Conservation (phyloP, 2,113 vertebrate genomes). For the Paradoxurus hermaphroditus region DNA sequence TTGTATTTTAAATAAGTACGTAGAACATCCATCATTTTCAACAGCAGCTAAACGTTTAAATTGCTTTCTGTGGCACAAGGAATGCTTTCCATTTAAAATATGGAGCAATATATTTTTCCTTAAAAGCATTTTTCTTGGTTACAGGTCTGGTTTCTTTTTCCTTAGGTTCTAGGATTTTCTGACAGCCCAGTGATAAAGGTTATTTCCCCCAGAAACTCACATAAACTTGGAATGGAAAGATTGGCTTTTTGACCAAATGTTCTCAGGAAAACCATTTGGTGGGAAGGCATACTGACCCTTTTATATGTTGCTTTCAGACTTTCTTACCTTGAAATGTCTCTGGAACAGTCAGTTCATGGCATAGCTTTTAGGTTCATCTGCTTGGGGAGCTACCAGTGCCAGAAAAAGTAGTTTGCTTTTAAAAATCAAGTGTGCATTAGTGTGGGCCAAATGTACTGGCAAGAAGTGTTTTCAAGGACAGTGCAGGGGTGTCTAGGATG, state of each 20-base stretch:
- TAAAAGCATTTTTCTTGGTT: neutral
- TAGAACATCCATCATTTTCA: constrained; percentile 7
- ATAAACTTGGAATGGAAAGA: neutral
- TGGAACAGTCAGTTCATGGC: neutral
- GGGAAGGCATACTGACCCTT: neutral
- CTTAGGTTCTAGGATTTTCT: neutral
- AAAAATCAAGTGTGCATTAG: neutral
- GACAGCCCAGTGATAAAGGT: neutral
- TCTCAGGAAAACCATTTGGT: constrained; percentile 19
- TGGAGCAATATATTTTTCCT: neutral
- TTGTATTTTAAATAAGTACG: neutral
- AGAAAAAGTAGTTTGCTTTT: neutral
- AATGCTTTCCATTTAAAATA: neutral
- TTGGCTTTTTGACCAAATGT: neutral
- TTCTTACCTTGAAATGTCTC: neutral
- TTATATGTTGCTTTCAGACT: neutral
- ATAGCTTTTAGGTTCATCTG: neutral
- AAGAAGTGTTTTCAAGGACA: neutral
- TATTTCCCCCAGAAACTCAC: constrained; percentile 27
- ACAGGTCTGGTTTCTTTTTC: neutral
- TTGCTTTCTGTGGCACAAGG: neutral
- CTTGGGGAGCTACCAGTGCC: neutral
- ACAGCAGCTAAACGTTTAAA: neutral
- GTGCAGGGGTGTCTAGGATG: neutral
- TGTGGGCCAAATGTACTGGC: neutral